Percentiles rank a stretch among this genome's conserved stretches.
Evolutionary conservation across 2,113 vertebrate genomes (phyloP).

Genomic region (Ellobius talpinus): DNA sequence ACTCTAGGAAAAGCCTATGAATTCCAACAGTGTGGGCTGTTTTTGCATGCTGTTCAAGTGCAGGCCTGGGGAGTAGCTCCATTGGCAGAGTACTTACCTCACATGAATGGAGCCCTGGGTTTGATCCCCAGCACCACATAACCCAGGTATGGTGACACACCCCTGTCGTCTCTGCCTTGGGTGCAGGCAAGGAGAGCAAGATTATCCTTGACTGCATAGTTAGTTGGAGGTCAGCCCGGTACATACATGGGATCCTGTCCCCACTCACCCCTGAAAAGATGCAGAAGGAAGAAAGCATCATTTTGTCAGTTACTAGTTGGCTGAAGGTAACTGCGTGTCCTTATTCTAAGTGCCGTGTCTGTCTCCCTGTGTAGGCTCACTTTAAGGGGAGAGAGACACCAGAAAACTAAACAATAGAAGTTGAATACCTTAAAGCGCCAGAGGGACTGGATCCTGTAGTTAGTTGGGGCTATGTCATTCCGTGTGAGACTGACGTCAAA

Average conservation of each 20-base stretch:
- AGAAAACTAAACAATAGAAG: background rate
- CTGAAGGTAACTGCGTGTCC: background rate
- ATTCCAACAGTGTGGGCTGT: background rate
- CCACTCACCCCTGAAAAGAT: background rate
- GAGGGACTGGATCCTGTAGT: conserved; percentile 50
- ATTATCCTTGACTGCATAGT: background rate
- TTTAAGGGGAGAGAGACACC: background rate
- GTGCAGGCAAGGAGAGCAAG: background rate
- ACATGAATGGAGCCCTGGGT: background rate
- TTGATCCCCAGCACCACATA: background rate
- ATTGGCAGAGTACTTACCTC: background rate
- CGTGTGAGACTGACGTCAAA: conserved; percentile 71
- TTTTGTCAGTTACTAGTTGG: conserved; percentile 13
- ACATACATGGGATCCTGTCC: background rate
- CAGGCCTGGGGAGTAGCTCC: background rate
- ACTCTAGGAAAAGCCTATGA: background rate
- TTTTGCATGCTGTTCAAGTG: background rate
- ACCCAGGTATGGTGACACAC: background rate
- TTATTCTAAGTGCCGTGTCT: background rate
- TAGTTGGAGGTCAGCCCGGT: background rate
- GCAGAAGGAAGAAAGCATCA: background rate
- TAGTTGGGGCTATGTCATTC: conserved; percentile 65
- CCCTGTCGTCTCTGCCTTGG: no score
- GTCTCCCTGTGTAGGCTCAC: background rate
- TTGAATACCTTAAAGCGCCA: conserved; percentile 12